phyloP scores from a whole-genome alignment of 1,140 invertebrate genomes.

The Phthorimaea operculella region DNA sequence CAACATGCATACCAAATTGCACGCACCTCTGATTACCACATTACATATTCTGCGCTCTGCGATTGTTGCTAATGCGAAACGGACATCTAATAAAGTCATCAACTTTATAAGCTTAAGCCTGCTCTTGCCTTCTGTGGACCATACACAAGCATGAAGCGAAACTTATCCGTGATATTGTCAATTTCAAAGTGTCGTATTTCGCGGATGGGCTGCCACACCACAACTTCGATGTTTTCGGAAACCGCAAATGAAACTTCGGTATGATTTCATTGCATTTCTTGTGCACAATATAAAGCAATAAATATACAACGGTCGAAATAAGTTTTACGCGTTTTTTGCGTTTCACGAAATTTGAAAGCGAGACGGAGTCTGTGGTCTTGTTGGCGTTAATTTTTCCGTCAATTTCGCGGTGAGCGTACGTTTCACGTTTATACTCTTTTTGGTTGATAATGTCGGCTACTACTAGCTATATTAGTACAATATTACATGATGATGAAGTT shows the following conservation, averaged over 20 bases:
- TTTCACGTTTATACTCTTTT: conserved; percentile 28
- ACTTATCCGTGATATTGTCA: background rate
- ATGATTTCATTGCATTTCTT: background rate
- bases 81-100: too few relatives aligned
- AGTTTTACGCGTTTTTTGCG: conserved; percentile 18
- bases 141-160: too few relatives aligned
- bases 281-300: conserved; percentile 1
- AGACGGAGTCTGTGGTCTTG: background rate
- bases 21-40: background rate
- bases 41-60: background rate
- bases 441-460: too few relatives aligned
- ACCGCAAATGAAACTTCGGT: background rate
- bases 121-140: too few relatives aligned
- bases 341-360: conserved; percentile 30
- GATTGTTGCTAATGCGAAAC: background rate
- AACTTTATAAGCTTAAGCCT: too few relatives aligned
- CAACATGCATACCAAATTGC: conserved; percentile 8
- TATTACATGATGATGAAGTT: too few relatives aligned
- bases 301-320: conserved; percentile 3
- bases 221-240: background rate
- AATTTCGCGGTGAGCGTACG: background rate
- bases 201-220: background rate
- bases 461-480: too few relatives aligned
- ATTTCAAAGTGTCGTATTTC: background rate
- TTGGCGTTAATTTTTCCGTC: background rate